phyloP scores from a whole-genome alignment of 2,797 vertebrate genomes.

The Squalus acanthias region DNA sequence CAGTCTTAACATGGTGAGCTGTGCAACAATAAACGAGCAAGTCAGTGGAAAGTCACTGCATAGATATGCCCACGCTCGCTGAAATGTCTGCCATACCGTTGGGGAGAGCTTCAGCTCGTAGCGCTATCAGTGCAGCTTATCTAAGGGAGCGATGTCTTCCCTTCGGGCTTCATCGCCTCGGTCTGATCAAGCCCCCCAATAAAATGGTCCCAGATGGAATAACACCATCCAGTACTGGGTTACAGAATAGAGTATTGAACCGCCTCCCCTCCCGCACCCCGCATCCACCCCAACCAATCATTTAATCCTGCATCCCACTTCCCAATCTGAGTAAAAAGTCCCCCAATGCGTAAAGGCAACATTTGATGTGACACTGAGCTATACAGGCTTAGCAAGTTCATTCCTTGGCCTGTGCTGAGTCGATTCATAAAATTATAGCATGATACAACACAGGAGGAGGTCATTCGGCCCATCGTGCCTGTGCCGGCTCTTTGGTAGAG shows the following conservation, averaged over 20 bases:
- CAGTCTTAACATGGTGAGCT: slow-evolving; percentile 81
- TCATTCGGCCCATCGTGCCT: no score
- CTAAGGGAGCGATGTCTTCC: background rate
- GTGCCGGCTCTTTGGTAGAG: no score
- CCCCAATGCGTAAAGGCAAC: background rate
- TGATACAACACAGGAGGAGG: no score
- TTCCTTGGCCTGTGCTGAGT: background rate
- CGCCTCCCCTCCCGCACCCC: background rate
- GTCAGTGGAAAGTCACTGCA: slow-evolving; percentile 40
- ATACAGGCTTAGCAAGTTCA: background rate
- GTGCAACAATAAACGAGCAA: slow-evolving; percentile 47
- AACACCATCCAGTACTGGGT: background rate
- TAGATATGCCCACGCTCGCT: slow-evolving; percentile 25
- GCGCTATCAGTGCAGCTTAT: no score
- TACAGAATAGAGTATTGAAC: background rate
- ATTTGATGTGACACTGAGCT: background rate
- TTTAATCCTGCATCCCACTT: background rate
- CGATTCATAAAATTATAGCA: no score
- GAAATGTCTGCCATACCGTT: background rate
- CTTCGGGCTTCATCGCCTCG: background rate
- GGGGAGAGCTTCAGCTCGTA: background rate
- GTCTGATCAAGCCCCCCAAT: background rate
- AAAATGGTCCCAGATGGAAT: background rate
- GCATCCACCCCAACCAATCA: background rate
- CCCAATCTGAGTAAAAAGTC: background rate